These are phyloP conservation scores for Drosophila tani DNA, from an alignment of 1,140 invertebrate species.

Conservation along the genomic window DNA sequence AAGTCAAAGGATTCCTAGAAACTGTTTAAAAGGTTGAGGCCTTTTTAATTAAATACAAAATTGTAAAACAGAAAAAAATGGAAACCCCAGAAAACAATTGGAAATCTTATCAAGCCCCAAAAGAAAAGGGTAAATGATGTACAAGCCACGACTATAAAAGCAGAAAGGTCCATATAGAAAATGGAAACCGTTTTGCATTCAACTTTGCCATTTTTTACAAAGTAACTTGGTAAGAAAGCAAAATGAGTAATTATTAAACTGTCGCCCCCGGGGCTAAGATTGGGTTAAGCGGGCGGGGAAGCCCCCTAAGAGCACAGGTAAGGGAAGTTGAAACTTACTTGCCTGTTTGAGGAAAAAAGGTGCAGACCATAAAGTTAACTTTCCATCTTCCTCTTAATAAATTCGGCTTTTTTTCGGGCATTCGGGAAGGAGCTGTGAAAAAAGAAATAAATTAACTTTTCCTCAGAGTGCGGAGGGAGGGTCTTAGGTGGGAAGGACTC, in stretches of 20 bases:
- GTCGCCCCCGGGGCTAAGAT: slow-evolving; percentile 25
- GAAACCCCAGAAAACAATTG: slow-evolving; percentile 21
- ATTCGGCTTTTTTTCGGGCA: slow-evolving; percentile 2
- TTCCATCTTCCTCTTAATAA: slow-evolving; percentile 21
- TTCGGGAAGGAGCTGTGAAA: slow-evolving; percentile 5
- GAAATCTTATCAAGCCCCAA: slow-evolving; percentile 32
- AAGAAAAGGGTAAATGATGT: slow-evolving; percentile 38
- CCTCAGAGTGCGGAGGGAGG: neutral
- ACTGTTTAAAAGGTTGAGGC: neutral
- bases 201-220: slow-evolving; percentile 68
- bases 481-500: slow-evolving; percentile 17
- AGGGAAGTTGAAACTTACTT: slow-evolving; percentile 32
- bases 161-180: slow-evolving; percentile 19
- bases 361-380: slow-evolving; percentile 41
- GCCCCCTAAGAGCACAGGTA: slow-evolving; percentile 22
- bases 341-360: slow-evolving; percentile 43
- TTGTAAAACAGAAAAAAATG: neutral
- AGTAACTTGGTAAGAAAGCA: slow-evolving; percentile 70
- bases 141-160: slow-evolving; percentile 18
- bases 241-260: slow-evolving; percentile 79
- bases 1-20: neutral
- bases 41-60: slow-evolving; percentile 29
- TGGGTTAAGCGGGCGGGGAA: slow-evolving; percentile 20
- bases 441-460: slow-evolving; percentile 56
- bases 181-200: slow-evolving; percentile 33